These are phyloP conservation scores for Dendrocincla fuliginosa DNA, from an alignment of 2,797 vertebrate genomes.

Conservation along the genomic window DNA sequence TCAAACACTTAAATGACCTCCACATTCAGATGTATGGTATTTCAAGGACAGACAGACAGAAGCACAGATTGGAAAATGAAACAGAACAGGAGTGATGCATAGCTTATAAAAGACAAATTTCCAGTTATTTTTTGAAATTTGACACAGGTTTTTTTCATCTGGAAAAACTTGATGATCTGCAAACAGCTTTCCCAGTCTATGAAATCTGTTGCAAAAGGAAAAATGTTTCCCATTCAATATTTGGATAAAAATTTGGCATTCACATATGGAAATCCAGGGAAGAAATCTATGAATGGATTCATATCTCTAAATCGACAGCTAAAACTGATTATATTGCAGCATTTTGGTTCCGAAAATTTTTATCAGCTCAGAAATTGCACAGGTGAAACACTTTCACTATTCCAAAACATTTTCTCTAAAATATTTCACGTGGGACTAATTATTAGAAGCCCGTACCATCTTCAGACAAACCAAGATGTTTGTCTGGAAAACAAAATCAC, in stretches of 20 bases:
- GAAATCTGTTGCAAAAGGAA: not conserved
- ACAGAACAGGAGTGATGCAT: not conserved
- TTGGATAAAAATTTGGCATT: not conserved
- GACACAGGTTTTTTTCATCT: not conserved
- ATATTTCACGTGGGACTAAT: not conserved
- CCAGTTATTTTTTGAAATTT: not conserved
- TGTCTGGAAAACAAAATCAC: not conserved
- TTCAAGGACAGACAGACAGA: not conserved
- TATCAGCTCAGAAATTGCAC: not conserved
- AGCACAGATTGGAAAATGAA: not conserved
- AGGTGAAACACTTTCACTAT: not conserved
- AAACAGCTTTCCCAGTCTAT: not conserved
- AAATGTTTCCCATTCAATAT: not conserved
- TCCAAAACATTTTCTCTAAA: not conserved
- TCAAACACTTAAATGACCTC: not conserved
- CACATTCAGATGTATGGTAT: not conserved
- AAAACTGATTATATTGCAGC: not conserved
- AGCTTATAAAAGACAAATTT: not conserved
- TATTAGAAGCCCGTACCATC: not conserved
- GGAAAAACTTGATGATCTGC: not conserved
- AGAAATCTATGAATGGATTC: not conserved
- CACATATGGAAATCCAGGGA: not conserved
- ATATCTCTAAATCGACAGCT: not conserved
- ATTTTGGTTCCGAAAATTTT: not conserved
- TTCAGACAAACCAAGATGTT: not conserved